A percentile compares a stretch with the other conserved stretches of the same genome.
Evolutionary conservation across 1,140 invertebrate species (phyloP).

Genomic region (Drosophila kepulauana): DNA sequence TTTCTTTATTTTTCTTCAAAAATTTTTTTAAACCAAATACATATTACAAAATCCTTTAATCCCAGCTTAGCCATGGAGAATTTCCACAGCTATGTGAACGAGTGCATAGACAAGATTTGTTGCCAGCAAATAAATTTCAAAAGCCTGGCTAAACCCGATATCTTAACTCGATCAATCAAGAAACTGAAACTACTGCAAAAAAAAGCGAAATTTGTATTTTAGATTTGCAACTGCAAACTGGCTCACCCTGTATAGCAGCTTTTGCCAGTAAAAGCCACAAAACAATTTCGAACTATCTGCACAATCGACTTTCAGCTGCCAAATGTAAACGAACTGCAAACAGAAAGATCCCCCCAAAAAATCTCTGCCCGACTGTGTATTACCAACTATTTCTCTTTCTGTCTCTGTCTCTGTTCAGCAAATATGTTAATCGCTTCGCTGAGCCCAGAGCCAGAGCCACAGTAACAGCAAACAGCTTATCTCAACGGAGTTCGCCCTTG

Average conservation of each 20-base stretch:
- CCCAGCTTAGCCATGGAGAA: too few relatives aligned
- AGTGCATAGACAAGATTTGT: background rate
- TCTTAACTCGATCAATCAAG: background rate
- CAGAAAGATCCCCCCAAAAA: constrained; percentile 3
- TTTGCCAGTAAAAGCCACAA: constrained; percentile 1
- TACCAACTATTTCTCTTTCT: background rate
- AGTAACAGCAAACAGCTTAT: background rate
- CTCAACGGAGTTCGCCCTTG: constrained; percentile 12
- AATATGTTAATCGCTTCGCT: constrained; percentile 18
- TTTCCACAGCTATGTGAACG: background rate
- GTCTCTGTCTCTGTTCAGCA: background rate
- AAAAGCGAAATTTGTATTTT: background rate
- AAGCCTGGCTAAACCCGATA: background rate
- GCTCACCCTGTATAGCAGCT: constrained; percentile 35
- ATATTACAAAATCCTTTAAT: too few relatives aligned
- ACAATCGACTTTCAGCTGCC: constrained; percentile 9
- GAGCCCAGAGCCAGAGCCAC: background rate
- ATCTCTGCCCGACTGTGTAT: background rate
- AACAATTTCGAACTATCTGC: constrained; percentile 11
- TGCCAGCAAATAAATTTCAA: background rate
- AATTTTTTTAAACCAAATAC: too few relatives aligned
- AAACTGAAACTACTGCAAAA: background rate
- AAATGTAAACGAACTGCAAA: constrained; percentile 32
- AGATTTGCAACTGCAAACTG: background rate
- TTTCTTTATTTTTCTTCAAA: too few relatives aligned